Conservation (phyloP, 2,888 invertebrate species). For the Cephus sareptanus region DNA sequence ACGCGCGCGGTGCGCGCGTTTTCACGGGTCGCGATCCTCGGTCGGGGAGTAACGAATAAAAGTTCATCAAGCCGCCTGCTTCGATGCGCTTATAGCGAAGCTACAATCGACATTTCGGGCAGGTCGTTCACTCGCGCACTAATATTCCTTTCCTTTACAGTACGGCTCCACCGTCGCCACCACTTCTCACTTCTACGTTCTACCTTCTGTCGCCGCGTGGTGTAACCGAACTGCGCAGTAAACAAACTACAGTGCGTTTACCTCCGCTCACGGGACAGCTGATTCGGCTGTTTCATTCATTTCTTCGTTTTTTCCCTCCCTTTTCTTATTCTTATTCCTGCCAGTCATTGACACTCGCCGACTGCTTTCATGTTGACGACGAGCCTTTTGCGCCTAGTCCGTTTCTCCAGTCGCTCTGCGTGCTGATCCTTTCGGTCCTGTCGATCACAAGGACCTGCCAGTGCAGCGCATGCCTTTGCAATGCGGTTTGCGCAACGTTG, state of each 20-base stretch:
- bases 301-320: not conserved
- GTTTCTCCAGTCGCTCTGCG: not conserved
- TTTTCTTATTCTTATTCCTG: not conserved
- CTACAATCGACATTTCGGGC: conserved; percentile 12
- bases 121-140: conserved; percentile 34
- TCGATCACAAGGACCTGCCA: not conserved
- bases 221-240: conserved; percentile 36
- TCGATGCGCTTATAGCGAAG: not conserved
- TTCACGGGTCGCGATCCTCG: not conserved
- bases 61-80: not conserved
- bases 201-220: not conserved
- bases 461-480: not conserved
- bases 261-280: conserved; percentile 25
- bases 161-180: not conserved
- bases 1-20: too few relatives aligned
- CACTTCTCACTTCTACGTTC: not conserved
- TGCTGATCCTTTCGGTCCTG: not conserved
- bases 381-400: not conserved
- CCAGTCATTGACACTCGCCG: not conserved
- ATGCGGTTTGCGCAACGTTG: not conserved
- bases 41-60: not conserved
- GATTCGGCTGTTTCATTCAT: conserved; percentile 15
- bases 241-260: conserved; percentile 40
- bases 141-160: conserved; percentile 16
- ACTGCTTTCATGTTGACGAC: not conserved